These are phyloP conservation scores for Chelonia mydas DNA, from an alignment of 2,797 vertebrate genomes.

Conservation along the genomic window DNA sequence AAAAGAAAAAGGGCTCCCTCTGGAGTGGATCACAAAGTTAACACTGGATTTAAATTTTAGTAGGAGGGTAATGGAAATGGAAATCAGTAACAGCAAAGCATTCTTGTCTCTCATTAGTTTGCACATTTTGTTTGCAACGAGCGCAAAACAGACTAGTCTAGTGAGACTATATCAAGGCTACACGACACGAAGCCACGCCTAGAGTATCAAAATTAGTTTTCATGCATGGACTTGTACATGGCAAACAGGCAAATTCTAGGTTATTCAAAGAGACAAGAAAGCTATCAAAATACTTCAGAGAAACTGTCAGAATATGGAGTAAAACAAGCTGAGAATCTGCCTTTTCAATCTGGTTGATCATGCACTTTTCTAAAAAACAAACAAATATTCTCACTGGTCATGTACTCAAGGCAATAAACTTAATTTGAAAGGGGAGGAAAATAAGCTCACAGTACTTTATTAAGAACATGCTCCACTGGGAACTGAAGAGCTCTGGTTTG, in stretches of 20 bases:
- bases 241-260: conserved; percentile 18
- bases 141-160: neutral
- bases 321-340: neutral
- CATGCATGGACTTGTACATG: conserved; percentile 38
- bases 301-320: accelerated
- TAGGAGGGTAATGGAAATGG: neutral
- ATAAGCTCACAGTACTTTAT: neutral
- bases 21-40: conserved; percentile 15
- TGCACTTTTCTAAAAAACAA: conserved; percentile 7
- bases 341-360: neutral
- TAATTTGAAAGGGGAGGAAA: neutral
- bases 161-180: neutral
- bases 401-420: neutral
- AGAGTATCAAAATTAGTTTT: neutral
- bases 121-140: neutral
- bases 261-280: conserved; percentile 19
- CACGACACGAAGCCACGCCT: neutral
- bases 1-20: conserved; percentile 52
- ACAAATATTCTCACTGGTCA: accelerated
- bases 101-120: neutral
- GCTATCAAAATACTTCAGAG: neutral
- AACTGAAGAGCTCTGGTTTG: neutral
- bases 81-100: neutral
- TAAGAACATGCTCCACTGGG: conserved; percentile 29
- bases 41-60: neutral